Percentiles rank a stretch among this genome's conserved stretches.
These are phyloP conservation scores for Melanargia galathea DNA, from an alignment of 2,888 invertebrate species.

Conservation along the genomic window DNA sequence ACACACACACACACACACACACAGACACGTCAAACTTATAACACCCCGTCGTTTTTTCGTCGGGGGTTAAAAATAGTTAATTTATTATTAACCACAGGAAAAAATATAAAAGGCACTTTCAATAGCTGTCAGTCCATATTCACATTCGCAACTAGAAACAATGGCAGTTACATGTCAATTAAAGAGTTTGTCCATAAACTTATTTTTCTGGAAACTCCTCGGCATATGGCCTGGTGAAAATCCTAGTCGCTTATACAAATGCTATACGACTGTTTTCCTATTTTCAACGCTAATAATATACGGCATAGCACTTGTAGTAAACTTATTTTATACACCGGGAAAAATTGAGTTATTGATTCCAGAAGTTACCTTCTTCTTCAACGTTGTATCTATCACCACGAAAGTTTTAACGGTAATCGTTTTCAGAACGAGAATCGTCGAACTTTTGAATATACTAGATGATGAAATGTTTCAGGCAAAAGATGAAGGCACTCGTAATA, in stretches of 20 bases:
- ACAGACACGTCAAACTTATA: too few relatives aligned
- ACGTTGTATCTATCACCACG: constrained; percentile 53
- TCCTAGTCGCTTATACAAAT: constrained; percentile 53
- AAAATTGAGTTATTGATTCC: constrained; percentile 56
- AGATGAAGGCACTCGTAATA: constrained; percentile 13
- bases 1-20: too few relatives aligned
- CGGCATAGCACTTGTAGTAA: constrained; percentile 55
- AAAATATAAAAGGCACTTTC: constrained; percentile 16
- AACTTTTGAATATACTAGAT: constrained; percentile 25
- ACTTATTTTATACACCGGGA: constrained; percentile 56
- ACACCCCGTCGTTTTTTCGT: too few relatives aligned
- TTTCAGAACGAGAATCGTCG: constrained; percentile 15
- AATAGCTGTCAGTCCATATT: not conserved
- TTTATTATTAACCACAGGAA: constrained; percentile 13
- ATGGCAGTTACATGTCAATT: constrained; percentile 24
- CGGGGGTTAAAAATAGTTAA: not conserved
- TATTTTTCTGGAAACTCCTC: constrained; percentile 52
- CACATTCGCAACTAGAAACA: not conserved
- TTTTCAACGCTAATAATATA: constrained; percentile 50
- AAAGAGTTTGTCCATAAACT: constrained; percentile 25
- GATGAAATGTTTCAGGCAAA: constrained; percentile 26
- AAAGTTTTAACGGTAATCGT: constrained; percentile 28
- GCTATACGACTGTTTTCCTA: constrained; percentile 52
- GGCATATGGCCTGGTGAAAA: constrained; percentile 56
- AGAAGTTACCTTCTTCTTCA: constrained; percentile 64